Evolutionary conservation across 2,797 vertebrate species (phyloP).

Genomic region (Takifugu ocellatus): DNA sequence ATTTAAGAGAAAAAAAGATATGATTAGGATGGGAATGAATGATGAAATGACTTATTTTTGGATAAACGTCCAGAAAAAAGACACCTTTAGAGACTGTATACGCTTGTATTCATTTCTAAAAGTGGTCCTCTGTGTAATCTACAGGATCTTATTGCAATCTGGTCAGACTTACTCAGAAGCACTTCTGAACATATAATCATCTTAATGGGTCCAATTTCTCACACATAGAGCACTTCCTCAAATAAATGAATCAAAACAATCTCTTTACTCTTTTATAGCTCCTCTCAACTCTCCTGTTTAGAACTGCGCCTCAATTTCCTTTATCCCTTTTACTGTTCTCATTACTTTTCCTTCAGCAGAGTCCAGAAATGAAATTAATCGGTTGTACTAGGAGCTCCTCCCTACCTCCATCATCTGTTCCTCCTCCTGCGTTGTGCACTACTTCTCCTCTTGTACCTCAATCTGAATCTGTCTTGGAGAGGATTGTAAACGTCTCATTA

Average conservation of each 20-base stretch:
- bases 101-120: too few species aligned
- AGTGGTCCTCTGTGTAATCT: too few species aligned
- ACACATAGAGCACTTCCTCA: slow-evolving; percentile 59
- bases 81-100: too few species aligned
- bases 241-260: slow-evolving; percentile 49
- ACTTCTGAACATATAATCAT: slow-evolving; percentile 57
- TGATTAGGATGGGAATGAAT: too few species aligned
- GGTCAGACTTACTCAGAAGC: slow-evolving; percentile 27
- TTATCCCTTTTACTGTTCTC: slow-evolving; percentile 59
- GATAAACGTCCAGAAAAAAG: too few species aligned
- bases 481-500: slow-evolving; percentile 69
- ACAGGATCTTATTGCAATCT: not conserved
- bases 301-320: slow-evolving; percentile 34
- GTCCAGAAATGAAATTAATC: slow-evolving; percentile 77
- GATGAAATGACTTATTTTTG: too few species aligned
- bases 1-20: too few species aligned
- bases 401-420: slow-evolving; percentile 16
- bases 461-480: slow-evolving; percentile 62
- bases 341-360: slow-evolving; percentile 55
- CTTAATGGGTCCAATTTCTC: slow-evolving; percentile 54
- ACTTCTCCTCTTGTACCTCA: slow-evolving; percentile 44
- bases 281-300: slow-evolving; percentile 46
- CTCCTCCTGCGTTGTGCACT: slow-evolving; percentile 24
- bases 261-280: slow-evolving; percentile 8
- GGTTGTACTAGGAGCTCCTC: slow-evolving; percentile 62